Percentiles rank a stretch among this genome's conserved stretches.
Conservation (phyloP, 2,113 vertebrate genomes). For the Cheirogaleus medius region DNA sequence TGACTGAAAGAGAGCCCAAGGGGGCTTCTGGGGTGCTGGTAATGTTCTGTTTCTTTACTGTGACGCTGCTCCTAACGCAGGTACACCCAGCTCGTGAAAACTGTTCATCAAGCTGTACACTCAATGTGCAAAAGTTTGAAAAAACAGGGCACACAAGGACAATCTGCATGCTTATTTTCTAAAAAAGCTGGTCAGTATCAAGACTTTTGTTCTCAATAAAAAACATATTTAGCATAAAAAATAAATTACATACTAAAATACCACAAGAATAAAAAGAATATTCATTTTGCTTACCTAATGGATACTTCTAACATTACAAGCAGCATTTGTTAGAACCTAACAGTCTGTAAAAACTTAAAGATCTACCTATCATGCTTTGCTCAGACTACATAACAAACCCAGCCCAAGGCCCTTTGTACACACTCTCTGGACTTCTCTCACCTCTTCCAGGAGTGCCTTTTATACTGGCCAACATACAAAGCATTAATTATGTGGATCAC, state of each 20-base stretch:
- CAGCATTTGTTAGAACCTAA: background rate
- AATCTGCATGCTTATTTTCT: background rate
- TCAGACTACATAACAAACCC: background rate
- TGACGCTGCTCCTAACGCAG: too few relatives aligned
- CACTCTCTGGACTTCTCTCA: background rate
- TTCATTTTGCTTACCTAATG: background rate
- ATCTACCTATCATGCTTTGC: background rate
- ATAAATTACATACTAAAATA: background rate
- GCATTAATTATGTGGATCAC: background rate
- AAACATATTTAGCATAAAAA: background rate
- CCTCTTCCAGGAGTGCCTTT: background rate
- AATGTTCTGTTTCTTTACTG: background rate
- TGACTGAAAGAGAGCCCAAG: background rate
- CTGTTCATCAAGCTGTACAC: background rate
- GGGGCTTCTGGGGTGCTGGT: background rate
- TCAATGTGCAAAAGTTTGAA: background rate
- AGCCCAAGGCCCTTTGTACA: background rate
- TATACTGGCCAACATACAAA: background rate
- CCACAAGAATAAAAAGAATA: conserved; percentile 11
- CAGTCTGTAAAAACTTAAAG: background rate
- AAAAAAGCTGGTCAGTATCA: background rate
- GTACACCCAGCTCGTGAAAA: background rate
- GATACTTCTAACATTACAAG: background rate
- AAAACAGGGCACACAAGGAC: background rate
- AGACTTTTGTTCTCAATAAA: background rate